These are phyloP conservation scores for Rapana venosa DNA, from an alignment of 2,888 invertebrate genomes.

Conservation along the genomic window DNA sequence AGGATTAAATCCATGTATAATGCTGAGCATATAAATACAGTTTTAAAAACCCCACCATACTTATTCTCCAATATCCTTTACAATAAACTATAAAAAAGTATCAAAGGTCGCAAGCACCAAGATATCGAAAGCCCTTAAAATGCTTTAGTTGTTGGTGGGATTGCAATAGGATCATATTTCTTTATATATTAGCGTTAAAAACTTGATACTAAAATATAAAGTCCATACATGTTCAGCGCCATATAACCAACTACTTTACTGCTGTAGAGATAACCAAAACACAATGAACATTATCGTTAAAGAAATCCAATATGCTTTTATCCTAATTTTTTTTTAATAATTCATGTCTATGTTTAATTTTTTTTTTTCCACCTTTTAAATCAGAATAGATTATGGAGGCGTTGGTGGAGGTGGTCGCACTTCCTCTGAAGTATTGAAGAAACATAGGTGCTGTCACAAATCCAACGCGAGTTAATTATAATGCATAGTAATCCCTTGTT, in stretches of 20 bases:
- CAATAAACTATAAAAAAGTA: too few relatives aligned
- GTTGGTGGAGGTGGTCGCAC: background rate
- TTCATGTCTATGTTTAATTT: background rate
- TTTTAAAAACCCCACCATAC: too few relatives aligned
- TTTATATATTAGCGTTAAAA: too few relatives aligned
- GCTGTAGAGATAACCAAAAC: background rate
- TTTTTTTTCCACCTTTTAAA: background rate
- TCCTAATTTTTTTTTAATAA: background rate
- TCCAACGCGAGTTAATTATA: background rate
- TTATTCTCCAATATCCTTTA: too few relatives aligned
- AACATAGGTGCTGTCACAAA: background rate
- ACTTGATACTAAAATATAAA: background rate
- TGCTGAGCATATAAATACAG: too few relatives aligned
- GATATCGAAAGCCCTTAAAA: too few relatives aligned
- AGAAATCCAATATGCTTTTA: background rate
- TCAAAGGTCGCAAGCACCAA: too few relatives aligned
- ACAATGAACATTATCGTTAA: background rate
- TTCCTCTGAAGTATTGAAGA: background rate
- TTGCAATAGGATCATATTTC: too few relatives aligned
- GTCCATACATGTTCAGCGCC: background rate
- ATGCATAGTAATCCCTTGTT: constrained; percentile 2
- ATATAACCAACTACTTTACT: background rate
- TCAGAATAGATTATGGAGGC: background rate
- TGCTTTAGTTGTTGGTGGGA: too few relatives aligned
- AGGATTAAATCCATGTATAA: too few relatives aligned